Conservation (phyloP, 2,797 vertebrate species). For the Lacerta bilineata region DNA sequence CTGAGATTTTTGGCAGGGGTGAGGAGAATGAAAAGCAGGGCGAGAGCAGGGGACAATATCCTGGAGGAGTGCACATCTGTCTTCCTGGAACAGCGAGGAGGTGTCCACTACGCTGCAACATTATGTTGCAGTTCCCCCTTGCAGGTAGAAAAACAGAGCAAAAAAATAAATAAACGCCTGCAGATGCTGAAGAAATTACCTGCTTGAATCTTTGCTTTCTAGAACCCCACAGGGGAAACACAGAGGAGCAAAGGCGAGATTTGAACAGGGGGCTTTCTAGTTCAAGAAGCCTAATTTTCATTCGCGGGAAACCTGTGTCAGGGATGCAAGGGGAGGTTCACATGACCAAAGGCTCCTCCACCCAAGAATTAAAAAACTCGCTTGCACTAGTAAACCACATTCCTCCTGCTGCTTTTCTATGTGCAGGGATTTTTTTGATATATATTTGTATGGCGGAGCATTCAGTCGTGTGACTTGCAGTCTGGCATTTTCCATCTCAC, state of each 20-base stretch:
- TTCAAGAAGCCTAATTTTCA: neutral
- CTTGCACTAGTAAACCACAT: neutral
- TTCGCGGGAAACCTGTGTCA: neutral
- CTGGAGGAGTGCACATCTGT: too few species aligned
- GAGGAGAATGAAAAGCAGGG: neutral
- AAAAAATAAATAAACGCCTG: neutral
- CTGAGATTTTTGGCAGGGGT: neutral
- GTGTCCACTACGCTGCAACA: neutral
- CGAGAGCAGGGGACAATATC: too few species aligned
- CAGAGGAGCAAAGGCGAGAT: neutral
- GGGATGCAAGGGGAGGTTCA: neutral
- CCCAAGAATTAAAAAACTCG: neutral
- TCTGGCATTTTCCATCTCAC: neutral
- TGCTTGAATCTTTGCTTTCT: neutral
- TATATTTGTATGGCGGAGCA: neutral
- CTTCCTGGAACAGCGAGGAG: neutral
- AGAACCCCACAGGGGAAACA: neutral
- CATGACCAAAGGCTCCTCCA: neutral
- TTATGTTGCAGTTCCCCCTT: neutral
- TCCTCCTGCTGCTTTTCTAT: neutral
- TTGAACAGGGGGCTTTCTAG: neutral
- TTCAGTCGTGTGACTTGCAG: neutral
- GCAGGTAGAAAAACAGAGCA: neutral
- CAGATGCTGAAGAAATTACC: neutral
- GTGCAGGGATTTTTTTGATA: neutral